A percentile compares a stretch with the other conserved stretches of the same genome.
Conservation (phyloP, 2,113 vertebrate species). For the Prunella fulvescens region DNA sequence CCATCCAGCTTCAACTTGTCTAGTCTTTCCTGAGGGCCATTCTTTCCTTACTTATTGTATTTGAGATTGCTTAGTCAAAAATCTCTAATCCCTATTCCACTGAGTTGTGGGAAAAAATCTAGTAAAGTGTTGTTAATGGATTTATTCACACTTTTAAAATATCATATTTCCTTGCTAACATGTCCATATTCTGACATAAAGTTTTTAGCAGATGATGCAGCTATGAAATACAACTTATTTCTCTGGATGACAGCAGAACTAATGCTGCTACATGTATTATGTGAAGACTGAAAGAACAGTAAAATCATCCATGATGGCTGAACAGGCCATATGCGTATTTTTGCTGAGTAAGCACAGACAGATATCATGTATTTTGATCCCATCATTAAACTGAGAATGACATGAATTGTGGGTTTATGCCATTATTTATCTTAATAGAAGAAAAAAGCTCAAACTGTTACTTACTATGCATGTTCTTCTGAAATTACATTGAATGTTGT, state of each 20-base stretch:
- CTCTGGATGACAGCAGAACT: not conserved
- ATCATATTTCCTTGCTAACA: not conserved
- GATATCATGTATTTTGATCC: not conserved
- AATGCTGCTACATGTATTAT: not conserved
- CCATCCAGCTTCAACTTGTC: not conserved
- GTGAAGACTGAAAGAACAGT: not conserved
- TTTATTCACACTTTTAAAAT: not conserved
- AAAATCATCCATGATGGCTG: not conserved
- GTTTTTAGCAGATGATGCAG: not conserved
- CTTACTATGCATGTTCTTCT: not conserved
- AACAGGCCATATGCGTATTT: not conserved
- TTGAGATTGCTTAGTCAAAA: not conserved
- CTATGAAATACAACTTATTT: not conserved
- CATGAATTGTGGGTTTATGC: not conserved
- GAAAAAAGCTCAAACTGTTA: not conserved
- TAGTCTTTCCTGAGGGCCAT: not conserved
- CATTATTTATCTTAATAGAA: not conserved
- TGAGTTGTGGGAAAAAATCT: not conserved
- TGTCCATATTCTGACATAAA: not conserved
- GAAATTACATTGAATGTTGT: not conserved
- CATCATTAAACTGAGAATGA: not conserved
- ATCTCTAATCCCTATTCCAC: not conserved
- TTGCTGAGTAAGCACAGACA: not conserved
- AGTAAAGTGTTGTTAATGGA: not conserved
- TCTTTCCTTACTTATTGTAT: not conserved